Evolutionary conservation across 2,888 invertebrate genomes (phyloP).

Genomic region (Choristoneura rosaceana): DNA sequence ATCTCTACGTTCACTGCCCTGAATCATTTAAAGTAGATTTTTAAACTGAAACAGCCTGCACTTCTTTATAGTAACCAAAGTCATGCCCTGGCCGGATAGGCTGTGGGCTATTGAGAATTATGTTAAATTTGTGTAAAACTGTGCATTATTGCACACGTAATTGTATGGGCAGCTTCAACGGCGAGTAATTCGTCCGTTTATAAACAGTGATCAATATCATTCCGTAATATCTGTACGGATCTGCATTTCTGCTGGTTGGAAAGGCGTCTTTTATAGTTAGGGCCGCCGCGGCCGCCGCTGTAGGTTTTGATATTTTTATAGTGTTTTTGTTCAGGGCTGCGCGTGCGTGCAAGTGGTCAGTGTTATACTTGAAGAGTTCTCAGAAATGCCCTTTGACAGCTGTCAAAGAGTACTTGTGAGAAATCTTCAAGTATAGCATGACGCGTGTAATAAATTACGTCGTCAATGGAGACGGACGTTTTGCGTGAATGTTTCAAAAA

Average conservation of each 20-base stretch:
- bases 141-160: not conserved
- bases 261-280: not conserved
- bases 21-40: not conserved
- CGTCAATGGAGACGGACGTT: slow-evolving; percentile 6
- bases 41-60: not conserved
- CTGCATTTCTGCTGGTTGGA: not conserved
- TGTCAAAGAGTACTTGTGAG: not conserved
- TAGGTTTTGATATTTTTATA: slow-evolving; percentile 38
- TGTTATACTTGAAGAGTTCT: not conserved
- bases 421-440: not conserved
- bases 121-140: not conserved
- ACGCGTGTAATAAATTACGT: slow-evolving; percentile 8
- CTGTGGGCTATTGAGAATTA: not conserved
- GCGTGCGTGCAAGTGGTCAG: slow-evolving; percentile 18
- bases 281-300: slow-evolving; percentile 19
- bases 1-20: not conserved
- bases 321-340: slow-evolving; percentile 25
- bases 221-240: not conserved
- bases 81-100: not conserved
- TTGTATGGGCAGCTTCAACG: not conserved
- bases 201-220: not conserved
- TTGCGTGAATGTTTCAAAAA: slow-evolving; percentile 1
- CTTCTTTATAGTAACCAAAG: not conserved
- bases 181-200: not conserved
- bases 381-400: not conserved